A percentile compares a stretch with the other conserved stretches of the same genome.
Conservation (phyloP, 1,140 invertebrate species). For the Drosophila ogumai region DNA sequence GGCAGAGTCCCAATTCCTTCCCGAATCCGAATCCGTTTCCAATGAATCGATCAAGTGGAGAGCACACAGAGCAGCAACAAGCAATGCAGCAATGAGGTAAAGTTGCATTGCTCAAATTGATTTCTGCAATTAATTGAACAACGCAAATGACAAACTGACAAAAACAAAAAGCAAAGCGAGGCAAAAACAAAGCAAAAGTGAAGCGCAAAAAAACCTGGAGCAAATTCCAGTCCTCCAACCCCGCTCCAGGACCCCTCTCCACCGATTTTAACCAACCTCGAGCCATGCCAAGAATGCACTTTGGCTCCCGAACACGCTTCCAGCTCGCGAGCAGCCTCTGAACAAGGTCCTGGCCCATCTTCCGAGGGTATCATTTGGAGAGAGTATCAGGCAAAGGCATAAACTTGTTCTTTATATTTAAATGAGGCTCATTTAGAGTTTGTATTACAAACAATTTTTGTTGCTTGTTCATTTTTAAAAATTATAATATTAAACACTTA, state of each 20-base stretch:
- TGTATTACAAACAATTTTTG: too few species aligned
- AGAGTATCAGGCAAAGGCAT: slow-evolving; percentile 1
- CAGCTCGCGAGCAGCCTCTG: slow-evolving; percentile 54
- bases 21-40: slow-evolving; percentile 69
- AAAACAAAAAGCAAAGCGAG: slow-evolving; percentile 31
- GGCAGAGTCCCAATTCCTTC: slow-evolving; percentile 65
- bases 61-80: slow-evolving; percentile 28
- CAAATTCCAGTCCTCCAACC: slow-evolving; percentile 11
- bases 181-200: slow-evolving; percentile 24
- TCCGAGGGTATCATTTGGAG: slow-evolving; percentile 14
- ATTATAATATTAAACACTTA: neutral
- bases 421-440: neutral
- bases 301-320: slow-evolving; percentile 72
- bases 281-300: slow-evolving; percentile 61
- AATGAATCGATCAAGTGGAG: slow-evolving; percentile 74
- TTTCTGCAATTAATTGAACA: slow-evolving; percentile 84
- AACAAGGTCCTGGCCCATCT: slow-evolving; percentile 5
- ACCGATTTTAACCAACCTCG: slow-evolving; percentile 37
- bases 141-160: slow-evolving; percentile 79
- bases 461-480: too few species aligned
- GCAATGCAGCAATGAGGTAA: slow-evolving; percentile 76
- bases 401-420: neutral
- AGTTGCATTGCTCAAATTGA: slow-evolving; percentile 83
- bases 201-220: slow-evolving; percentile 21
- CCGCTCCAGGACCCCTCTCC: neutral